These are phyloP conservation scores for Psix sp. DNA, from an alignment of 1,140 invertebrate genomes.

Conservation along the genomic window DNA sequence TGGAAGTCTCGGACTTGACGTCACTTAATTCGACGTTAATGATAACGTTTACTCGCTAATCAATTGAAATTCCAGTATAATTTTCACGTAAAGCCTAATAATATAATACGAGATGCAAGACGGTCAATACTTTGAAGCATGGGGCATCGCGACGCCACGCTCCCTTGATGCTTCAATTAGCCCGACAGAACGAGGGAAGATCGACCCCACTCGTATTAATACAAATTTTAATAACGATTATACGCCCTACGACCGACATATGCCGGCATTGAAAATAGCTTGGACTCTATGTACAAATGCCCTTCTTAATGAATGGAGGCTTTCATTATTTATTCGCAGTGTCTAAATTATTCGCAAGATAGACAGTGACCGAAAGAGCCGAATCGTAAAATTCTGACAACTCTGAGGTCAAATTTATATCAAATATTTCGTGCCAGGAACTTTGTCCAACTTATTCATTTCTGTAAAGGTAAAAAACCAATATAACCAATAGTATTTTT, in stretches of 20 bases:
- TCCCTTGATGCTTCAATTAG: constrained; percentile 49
- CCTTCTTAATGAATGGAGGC: constrained; percentile 39
- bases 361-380: no score
- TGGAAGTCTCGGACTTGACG: no score
- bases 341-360: constrained; percentile 23
- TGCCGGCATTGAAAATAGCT: constrained; percentile 44
- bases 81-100: constrained; percentile 40
- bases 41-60: constrained; percentile 55
- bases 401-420: no score
- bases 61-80: constrained; percentile 37
- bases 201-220: constrained; percentile 55
- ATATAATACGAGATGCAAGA: constrained; percentile 17
- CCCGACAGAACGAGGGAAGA: constrained; percentile 20
- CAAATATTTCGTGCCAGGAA: no score
- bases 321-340: constrained; percentile 49
- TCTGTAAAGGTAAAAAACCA: no score
- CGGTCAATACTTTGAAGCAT: constrained; percentile 22
- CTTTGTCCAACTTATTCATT: no score
- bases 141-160: constrained; percentile 3
- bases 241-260: constrained; percentile 39
- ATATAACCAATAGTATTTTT: no score
- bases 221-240: constrained; percentile 61
- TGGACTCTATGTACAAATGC: constrained; percentile 34
- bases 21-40: constrained; percentile 51
- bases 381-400: no score